Evolutionary conservation across 1,140 invertebrate genomes (phyloP).

Genomic region (Branchinecta lynchi): DNA sequence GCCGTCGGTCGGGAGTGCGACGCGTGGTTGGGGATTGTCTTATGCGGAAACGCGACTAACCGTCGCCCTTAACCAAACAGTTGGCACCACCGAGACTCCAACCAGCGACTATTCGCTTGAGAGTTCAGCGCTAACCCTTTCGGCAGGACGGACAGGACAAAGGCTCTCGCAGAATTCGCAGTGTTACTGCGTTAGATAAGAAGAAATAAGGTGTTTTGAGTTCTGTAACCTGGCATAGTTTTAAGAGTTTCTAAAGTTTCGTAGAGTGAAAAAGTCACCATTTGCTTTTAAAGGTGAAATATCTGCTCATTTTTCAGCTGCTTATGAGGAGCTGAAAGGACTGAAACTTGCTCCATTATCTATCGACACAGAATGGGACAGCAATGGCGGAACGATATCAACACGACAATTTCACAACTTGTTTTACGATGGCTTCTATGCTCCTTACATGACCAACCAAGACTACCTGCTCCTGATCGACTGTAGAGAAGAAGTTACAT

Average conservation of each 20-base stretch:
- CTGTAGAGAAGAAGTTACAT: constrained; percentile 24
- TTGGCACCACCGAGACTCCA: too few species aligned
- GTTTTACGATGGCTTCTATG: constrained; percentile 29
- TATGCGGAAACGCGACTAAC: too few species aligned
- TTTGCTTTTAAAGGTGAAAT: neutral
- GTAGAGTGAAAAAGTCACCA: neutral
- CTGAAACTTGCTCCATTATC: constrained; percentile 20
- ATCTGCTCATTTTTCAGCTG: constrained; percentile 16
- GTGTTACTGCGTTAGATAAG: neutral
- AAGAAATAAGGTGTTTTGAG: neutral
- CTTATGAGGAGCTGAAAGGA: constrained; percentile 22
- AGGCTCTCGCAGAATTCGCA: neutral
- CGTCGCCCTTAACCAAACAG: too few species aligned
- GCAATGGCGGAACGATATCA: constrained; percentile 19
- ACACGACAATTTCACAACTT: constrained; percentile 27
- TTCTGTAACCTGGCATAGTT: neutral
- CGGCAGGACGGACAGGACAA: neutral
- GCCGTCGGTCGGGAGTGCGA: too few species aligned
- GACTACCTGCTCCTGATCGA: constrained; percentile 28
- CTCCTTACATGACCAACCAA: constrained; percentile 28
- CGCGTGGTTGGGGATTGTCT: too few species aligned
- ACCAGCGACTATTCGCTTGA: neutral
- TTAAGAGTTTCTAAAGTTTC: neutral
- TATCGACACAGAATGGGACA: constrained; percentile 22
- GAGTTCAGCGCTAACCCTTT: neutral